phyloP scores from a whole-genome alignment of 2,113 vertebrate genomes.

The Condylura cristata region DNA sequence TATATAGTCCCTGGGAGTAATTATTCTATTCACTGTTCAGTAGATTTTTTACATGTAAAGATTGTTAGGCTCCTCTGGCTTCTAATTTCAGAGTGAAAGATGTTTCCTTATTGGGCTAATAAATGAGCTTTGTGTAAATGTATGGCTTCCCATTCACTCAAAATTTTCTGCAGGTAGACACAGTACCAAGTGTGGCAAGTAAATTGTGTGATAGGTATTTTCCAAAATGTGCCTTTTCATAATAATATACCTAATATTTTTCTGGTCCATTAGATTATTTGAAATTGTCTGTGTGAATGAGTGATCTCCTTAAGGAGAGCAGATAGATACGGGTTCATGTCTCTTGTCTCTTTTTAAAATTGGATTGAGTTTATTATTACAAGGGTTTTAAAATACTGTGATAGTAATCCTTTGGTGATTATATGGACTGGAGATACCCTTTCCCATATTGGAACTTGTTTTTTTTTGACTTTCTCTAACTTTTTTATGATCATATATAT shows the following conservation, averaged over 20 bases:
- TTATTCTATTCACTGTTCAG: conserved; percentile 62
- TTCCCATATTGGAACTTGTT: neutral
- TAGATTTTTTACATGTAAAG: conserved; percentile 59
- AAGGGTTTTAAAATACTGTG: neutral
- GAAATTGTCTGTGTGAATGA: conserved; percentile 14
- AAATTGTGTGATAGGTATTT: conserved; percentile 43
- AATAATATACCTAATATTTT: neutral
- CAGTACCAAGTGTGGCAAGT: neutral
- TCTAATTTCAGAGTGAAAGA: conserved; percentile 71
- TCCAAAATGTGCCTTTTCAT: conserved; percentile 39
- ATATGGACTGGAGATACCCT: neutral
- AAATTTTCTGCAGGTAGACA: conserved; percentile 5
- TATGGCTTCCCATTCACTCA: conserved; percentile 51
- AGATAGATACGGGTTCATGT: neutral
- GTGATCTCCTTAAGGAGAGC: neutral
- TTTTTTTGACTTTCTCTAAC: conserved; percentile 29
- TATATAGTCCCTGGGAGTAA: conserved; percentile 53
- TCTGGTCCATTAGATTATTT: neutral
- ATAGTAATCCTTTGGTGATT: neutral
- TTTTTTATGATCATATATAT: neutral
- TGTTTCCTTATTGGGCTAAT: conserved; percentile 54
- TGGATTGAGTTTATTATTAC: neutral
- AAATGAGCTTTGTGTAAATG: conserved; percentile 58
- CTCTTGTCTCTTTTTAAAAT: conserved; percentile 20
- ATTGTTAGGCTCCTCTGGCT: conserved; percentile 45